Evolutionary conservation across 2,113 vertebrate genomes (phyloP).

Genomic region (Paradisaea rubra): DNA sequence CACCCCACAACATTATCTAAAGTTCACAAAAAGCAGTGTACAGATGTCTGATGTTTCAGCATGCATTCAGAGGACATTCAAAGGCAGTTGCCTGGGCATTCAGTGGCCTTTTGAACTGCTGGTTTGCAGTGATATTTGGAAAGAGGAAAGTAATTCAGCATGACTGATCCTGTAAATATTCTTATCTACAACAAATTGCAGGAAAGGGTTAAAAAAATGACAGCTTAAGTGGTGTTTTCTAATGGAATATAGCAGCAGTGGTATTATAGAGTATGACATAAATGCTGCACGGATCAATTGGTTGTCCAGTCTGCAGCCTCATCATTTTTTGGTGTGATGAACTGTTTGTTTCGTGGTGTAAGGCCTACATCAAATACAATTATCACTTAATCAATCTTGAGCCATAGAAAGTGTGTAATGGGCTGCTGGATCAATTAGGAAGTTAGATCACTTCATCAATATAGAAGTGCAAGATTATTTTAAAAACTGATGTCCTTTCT

Average conservation of each 20-base stretch:
- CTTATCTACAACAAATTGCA: neutral
- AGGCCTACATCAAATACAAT: constrained; percentile 9
- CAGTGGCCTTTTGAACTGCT: neutral
- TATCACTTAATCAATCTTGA: constrained; percentile 44
- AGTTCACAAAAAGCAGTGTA: neutral
- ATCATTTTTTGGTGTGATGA: constrained; percentile 32
- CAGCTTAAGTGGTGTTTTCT: neutral
- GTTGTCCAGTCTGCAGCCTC: neutral
- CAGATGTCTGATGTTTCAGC: neutral
- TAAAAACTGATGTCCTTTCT: neutral
- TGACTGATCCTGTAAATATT: neutral
- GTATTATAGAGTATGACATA: neutral
- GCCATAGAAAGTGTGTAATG: neutral
- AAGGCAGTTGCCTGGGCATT: neutral
- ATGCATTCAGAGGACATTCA: neutral
- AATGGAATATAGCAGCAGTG: neutral
- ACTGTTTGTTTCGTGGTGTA: neutral
- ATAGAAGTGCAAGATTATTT: constrained; percentile 8
- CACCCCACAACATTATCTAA: neutral
- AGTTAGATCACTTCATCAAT: constrained; percentile 26
- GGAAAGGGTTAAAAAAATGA: neutral
- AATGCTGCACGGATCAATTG: neutral
- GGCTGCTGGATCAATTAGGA: constrained; percentile 31
- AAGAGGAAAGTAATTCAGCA: neutral
- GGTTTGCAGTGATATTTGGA: neutral